Base-by-base conservation (phyloP, 1,140 invertebrate species). In the Drosophila elegans region DNA sequence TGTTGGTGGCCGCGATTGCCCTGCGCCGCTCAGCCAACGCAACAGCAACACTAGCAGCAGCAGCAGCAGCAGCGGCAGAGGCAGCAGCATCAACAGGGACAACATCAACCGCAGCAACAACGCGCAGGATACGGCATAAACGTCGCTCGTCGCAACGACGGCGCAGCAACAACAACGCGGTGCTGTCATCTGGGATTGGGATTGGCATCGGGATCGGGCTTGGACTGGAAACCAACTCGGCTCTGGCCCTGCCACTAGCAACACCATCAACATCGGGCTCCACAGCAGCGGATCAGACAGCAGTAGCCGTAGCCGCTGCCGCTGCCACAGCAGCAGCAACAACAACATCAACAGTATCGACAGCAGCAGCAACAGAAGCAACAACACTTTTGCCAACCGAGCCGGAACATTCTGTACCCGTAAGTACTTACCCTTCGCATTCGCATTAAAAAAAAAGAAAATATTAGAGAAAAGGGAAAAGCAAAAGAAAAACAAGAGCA, bases 341-440 rank as follows among this genome's bases (percentile, higher is more conserved):
- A 63, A 13, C 62, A 63, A 27, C 61, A 75, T 13, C 67, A 56
- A 13, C 62, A 78, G 21, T 25, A 46, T 21, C 44, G 10, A 2
- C 57, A 55, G 49, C 72, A 51, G 38, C 74, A 64, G 46, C 74
- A 74, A 29, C 42, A 75, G 32, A 45, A 90, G 42, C 75, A 92
- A 62, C 88, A 80, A 85, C 74, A 80, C 85, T 91, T 92, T 91
- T 92, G 76, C 75, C 90, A 80, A 88, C 75, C 73, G 89, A 92
- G 91, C 91, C 91, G 91, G 91, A 92, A 92, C 83, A 92, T 90
- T 84, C 89, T 91, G 91, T 92, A 92, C 91, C 91, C 91, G 91
- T 92, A 92, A 92, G 91, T 92, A 84, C 42, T 57, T 53, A 45
- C 52, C 61, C 36, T 62, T 49, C 60, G 21, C 29, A 32, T 32